Percentiles rank a stretch among this genome's conserved stretches.
Evolutionary conservation across 1,140 invertebrate genomes (phyloP).

Genomic region (Pseudomyrmex dendroicus): DNA sequence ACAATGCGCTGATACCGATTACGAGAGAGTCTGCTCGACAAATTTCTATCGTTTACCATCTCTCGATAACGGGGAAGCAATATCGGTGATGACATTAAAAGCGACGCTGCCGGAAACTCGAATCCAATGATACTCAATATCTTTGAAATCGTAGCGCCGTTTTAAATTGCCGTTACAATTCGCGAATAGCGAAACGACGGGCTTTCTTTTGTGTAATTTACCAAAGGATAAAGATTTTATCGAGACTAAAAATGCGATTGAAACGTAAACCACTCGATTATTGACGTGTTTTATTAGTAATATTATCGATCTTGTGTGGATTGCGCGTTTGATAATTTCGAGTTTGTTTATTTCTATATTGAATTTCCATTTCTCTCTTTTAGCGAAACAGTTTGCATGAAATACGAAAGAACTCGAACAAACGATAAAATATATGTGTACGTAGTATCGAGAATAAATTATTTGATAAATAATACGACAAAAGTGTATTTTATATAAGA

Average conservation of each 20-base stretch:
- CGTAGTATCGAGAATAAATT: background rate
- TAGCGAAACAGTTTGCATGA: background rate
- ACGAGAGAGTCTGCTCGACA: background rate
- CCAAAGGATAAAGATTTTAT: background rate
- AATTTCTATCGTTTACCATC: conserved; percentile 23
- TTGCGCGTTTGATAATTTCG: no score
- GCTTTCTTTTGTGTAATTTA: conserved; percentile 1
- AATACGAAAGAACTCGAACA: background rate
- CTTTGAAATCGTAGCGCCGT: background rate
- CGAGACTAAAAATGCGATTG: background rate
- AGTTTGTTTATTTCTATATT: no score
- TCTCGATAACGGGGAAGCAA: background rate
- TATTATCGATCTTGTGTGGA: no score
- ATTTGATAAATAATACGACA: background rate
- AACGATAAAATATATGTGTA: background rate
- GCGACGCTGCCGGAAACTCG: background rate
- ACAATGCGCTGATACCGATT: conserved; percentile 6
- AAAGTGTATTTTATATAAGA: conserved; percentile 20
- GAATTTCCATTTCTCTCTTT: background rate
- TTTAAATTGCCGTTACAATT: conserved; percentile 35
- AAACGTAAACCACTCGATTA: background rate
- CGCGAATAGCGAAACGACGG: background rate
- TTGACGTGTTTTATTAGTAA: no score
- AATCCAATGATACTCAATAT: conserved; percentile 23
- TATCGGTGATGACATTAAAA: conserved; percentile 28